phyloP scores from a whole-genome alignment of 2,888 invertebrate genomes.

The Lamproptera curius region DNA sequence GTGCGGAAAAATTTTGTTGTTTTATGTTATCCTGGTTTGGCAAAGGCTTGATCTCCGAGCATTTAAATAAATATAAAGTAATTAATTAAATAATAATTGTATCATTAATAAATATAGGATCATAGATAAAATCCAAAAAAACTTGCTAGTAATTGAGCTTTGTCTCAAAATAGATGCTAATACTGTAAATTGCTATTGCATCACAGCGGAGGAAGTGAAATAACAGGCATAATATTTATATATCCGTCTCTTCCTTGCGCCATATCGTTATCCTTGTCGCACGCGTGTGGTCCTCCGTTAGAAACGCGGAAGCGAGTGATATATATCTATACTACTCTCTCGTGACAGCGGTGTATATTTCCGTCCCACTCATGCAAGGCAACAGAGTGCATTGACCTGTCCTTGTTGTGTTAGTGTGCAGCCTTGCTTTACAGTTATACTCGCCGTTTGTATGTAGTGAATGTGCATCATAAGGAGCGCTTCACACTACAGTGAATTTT shows the following conservation, averaged over 20 bases:
- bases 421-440: conserved; percentile 75
- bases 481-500: conserved; percentile 50
- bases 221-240: conserved; percentile 77
- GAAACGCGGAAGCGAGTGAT: conserved; percentile 42
- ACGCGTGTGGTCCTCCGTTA: conserved; percentile 46
- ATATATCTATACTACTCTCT: conserved; percentile 41
- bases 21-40: no score
- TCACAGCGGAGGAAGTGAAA: conserved; percentile 76
- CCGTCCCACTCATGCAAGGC: conserved; percentile 67
- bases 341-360: conserved; percentile 39
- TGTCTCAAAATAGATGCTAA: conserved; percentile 66
- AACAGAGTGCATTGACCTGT: conserved; percentile 77
- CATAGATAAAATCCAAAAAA: conserved; percentile 27
- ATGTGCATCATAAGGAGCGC: conserved; percentile 65
- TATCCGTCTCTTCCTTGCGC: conserved; percentile 55
- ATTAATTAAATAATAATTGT: no score
- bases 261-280: conserved; percentile 60
- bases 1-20: no score
- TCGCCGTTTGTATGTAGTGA: conserved; percentile 48
- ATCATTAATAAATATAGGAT: background rate
- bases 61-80: no score
- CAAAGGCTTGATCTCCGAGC: no score
- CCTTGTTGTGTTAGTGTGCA: conserved; percentile 74
- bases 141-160: conserved; percentile 55
- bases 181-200: conserved; percentile 71